phyloP scores from a whole-genome alignment of 2,888 invertebrate species.

The Dasysyrphus tricinctus region DNA sequence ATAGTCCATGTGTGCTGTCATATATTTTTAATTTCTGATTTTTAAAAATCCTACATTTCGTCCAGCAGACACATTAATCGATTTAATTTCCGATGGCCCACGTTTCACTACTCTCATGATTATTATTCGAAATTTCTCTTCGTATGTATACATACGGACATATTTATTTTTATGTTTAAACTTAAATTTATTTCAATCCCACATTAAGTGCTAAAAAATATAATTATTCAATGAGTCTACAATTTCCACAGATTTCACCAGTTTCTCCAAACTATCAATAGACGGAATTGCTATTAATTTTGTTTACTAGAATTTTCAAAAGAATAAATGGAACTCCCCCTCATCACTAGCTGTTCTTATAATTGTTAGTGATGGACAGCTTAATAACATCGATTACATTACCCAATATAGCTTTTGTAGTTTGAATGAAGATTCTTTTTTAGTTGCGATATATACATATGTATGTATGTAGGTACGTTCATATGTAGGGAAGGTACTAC shows the following conservation, averaged over 20 bases:
- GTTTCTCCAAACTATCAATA: not conserved
- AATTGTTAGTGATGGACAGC: not conserved
- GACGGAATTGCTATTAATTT: not conserved
- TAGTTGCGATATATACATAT: too few relatives aligned
- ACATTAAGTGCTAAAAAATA: conserved; percentile 12
- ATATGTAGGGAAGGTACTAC: too few relatives aligned
- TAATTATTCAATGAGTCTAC: not conserved
- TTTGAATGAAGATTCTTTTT: too few relatives aligned
- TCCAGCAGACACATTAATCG: conserved; percentile 11
- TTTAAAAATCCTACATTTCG: conserved; percentile 1
- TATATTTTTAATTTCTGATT: conserved; percentile 12
- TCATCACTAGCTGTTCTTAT: too few relatives aligned
- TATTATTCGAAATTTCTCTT: not conserved
- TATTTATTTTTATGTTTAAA: not conserved
- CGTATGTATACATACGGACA: not conserved
- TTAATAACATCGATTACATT: too few relatives aligned
- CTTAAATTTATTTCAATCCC: conserved; percentile 2
- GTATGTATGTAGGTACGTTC: too few relatives aligned
- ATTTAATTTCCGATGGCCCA: conserved; percentile 18
- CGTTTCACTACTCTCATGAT: not conserved
- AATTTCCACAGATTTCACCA: not conserved
- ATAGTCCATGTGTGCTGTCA: not conserved
- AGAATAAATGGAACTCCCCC: not conserved
- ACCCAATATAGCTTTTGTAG: too few relatives aligned
- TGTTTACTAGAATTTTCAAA: not conserved